Conservation (phyloP, 2,888 invertebrate species). For the Ligdia adustata region DNA sequence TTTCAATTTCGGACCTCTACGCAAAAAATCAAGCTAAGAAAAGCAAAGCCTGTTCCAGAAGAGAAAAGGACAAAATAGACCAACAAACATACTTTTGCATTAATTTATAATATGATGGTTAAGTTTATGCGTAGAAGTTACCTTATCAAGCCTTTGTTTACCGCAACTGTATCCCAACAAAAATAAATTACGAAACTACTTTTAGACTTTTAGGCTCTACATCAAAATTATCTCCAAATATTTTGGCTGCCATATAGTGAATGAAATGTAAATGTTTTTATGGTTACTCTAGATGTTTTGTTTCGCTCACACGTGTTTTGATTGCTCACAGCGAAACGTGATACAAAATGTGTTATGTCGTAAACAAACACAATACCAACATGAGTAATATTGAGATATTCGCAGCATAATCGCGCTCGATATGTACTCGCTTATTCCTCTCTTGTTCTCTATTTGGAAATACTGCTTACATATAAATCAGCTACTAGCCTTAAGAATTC, state of each 20-base stretch:
- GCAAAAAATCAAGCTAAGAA: too few relatives aligned
- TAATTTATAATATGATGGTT: too few relatives aligned
- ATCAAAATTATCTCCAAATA: conserved; percentile 14
- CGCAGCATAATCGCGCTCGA: conserved; percentile 48
- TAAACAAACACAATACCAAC: conserved; percentile 46
- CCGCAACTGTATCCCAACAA: background rate
- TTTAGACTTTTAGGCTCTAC: too few relatives aligned
- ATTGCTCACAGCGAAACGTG: conserved; percentile 48
- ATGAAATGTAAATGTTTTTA: conserved; percentile 32
- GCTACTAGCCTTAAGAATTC: conserved; percentile 32
- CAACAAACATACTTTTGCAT: too few relatives aligned
- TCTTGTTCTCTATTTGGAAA: conserved; percentile 50
- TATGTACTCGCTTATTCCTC: conserved; percentile 45
- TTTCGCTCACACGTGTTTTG: conserved; percentile 44
- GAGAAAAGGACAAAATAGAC: too few relatives aligned
- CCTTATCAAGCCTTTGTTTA: conserved; percentile 2
- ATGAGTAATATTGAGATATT: conserved; percentile 57
- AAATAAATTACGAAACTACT: background rate
- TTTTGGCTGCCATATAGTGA: conserved; percentile 12
- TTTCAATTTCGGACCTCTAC: too few relatives aligned
- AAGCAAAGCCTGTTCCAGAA: too few relatives aligned
- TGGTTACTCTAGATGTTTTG: conserved; percentile 34
- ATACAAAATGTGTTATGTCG: conserved; percentile 50
- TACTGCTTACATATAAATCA: conserved; percentile 32
- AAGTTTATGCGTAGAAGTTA: background rate